phyloP scores from a whole-genome alignment of 2,888 invertebrate species.

The Diploptera punctata region DNA sequence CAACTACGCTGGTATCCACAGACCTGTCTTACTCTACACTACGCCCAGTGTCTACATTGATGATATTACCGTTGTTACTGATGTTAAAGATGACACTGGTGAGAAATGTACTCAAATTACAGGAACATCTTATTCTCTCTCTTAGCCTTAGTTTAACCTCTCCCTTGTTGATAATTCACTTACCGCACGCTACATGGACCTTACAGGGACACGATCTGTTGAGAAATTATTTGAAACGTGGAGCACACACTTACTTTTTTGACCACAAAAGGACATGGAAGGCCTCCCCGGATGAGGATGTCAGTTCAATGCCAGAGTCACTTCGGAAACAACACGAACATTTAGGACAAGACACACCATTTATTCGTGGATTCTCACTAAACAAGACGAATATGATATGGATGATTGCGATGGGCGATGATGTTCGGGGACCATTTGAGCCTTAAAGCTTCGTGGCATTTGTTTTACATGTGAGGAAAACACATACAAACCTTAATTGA shows the following conservation, averaged over 20 bases:
- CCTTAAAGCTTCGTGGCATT: too few species aligned
- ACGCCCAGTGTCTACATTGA: slow-evolving; percentile 84
- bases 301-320: neutral
- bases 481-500: neutral
- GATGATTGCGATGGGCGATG: too few species aligned
- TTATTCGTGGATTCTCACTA: too few species aligned
- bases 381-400: too few species aligned
- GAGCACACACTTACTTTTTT: neutral
- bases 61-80: slow-evolving; percentile 83
- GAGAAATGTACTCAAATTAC: neutral
- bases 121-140: neutral
- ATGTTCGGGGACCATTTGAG: too few species aligned
- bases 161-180: neutral
- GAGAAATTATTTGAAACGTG: neutral
- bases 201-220: too few species aligned
- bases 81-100: slow-evolving; percentile 54
- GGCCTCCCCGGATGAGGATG: neutral
- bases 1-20: slow-evolving; percentile 97
- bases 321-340: too few species aligned
- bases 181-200: too few species aligned
- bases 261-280: too few species aligned
- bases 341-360: too few species aligned
- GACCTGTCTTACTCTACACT: slow-evolving; percentile 86
- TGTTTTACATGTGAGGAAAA: too few species aligned
- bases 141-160: neutral